Percentiles rank a stretch among this genome's conserved stretches.
Conservation (phyloP, 2,888 invertebrate species). For the Pachycephus smyrnensis region DNA sequence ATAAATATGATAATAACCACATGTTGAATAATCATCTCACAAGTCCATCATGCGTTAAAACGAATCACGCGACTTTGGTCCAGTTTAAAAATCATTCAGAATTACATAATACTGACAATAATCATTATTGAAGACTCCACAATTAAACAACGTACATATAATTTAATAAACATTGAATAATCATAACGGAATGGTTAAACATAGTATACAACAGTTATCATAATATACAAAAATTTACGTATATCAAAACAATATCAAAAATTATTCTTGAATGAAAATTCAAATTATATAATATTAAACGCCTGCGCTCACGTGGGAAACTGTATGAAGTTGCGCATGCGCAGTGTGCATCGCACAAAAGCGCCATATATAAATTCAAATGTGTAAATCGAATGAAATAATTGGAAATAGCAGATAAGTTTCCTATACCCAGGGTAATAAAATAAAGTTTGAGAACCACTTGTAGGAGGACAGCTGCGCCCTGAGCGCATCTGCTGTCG, state of each 20-base stretch:
- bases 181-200: background rate
- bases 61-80: background rate
- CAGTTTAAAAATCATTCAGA: background rate
- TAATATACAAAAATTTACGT: background rate
- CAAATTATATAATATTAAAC: background rate
- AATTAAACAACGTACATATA: background rate
- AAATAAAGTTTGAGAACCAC: conserved; percentile 65
- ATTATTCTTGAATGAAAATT: background rate
- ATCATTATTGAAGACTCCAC: background rate
- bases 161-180: background rate
- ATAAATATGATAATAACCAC: background rate
- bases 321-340: background rate
- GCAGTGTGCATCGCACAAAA: background rate
- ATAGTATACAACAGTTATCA: background rate
- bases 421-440: background rate
- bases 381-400: background rate
- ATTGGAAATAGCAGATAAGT: background rate
- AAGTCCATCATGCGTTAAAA: background rate
- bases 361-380: background rate
- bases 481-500: conserved; percentile 63
- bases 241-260: background rate
- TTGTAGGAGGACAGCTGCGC: conserved; percentile 66
- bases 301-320: background rate
- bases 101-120: background rate
- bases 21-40: background rate